Evolutionary conservation across 2,888 invertebrate species (phyloP), one percentile per base, ranked within the genome.

Genomic region (Glaucopsyche alexis): DNA sequence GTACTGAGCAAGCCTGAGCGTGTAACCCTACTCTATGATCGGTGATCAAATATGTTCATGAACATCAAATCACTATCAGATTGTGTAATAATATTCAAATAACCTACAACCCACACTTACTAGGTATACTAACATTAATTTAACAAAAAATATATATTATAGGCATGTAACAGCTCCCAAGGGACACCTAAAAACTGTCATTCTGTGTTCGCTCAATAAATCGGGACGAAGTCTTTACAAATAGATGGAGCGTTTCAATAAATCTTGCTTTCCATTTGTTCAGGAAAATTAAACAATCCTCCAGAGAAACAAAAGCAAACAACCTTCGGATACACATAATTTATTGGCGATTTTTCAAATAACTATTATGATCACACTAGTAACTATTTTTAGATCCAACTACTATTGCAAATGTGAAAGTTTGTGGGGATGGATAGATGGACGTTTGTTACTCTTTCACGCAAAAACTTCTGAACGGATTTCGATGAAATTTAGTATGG

Each of bases 181-280:
- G 67, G 67, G 67, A 42, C 66, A 42, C 42, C 66, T 66, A 67
- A 42, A 42, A 67, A 42, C 67, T 67, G 67, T 67, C 67, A 42
- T 45, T 67, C 42, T 60, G 29, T 16, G 60, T 67, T 45, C 16
- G 38, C 67, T 67, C 67, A 45, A 67, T 67, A 42, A 67, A 67
- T 67, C 40, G 42, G 16, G 4, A 67, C 16, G 45, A 67, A 67
- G 16, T 67, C 67, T 67, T 67, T 67, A 67, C 67, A 67, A 45
- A 67, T 67, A 67, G 67, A 42, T 45, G 67, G 67, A 45, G 67
- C n/a, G 67, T 67, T 45, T 67, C 67, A 16, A 67, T 67, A 67
- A 67, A 67, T 45, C 42, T 67, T 19, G 45, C 42, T 67, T 67
- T 45, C 42, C 67, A 67, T 67, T 42, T 67, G 45, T 67, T 67